Base-by-base conservation (phyloP, 2,113 vertebrate genomes). In the Tinamus guttatus region DNA sequence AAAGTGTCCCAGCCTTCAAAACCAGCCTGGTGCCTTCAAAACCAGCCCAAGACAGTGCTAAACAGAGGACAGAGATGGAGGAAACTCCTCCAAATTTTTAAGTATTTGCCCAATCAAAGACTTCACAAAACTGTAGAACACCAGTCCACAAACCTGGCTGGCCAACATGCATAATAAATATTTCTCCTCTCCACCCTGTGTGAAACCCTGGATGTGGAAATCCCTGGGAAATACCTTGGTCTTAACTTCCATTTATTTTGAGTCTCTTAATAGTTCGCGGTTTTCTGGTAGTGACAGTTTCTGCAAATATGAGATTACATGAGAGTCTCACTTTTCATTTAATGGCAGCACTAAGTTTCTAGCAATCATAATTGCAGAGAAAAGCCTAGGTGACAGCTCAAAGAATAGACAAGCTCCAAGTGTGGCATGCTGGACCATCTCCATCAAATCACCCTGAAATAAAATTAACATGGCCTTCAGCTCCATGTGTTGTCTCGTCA, bases 221-320 rank as follows among this genome's bases (percentile, higher is more conserved):
- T 45, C 62, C 3, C 18, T 11, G 74, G 59, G 41, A n/a, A 28
- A 8, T 36, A 4, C 4, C 0, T 7, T 22, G 27, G 32, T 59
- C 28, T 12, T 7, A 16, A 25, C 7, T 38, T 45, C 20, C 27
- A 4, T 8, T 68, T 32, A 6, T 62, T 54, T 32, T 17, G 58
- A 43, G 5, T 21, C 58, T 38, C 2, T 0, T 28, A 54, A 5
- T 24, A 34, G 3, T 2, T 28, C 5, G 5, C 69, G 68, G 4
- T 45, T 56, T 34, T 47, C 59, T 56, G 36, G 13, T 47, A 67
- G 7, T 14, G 38, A 7, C 38, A 4, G 30, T 34, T 82, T n/a
- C 52, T 85, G 47, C 52, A 47, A 60, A 8, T 43, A 7, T 24
- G 40, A 64, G 36, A 21, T 16, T 36, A 30, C 25, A 4, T 4